phyloP scores from a whole-genome alignment of 2,797 vertebrate species.

The Yasuhikotakia modesta region DNA sequence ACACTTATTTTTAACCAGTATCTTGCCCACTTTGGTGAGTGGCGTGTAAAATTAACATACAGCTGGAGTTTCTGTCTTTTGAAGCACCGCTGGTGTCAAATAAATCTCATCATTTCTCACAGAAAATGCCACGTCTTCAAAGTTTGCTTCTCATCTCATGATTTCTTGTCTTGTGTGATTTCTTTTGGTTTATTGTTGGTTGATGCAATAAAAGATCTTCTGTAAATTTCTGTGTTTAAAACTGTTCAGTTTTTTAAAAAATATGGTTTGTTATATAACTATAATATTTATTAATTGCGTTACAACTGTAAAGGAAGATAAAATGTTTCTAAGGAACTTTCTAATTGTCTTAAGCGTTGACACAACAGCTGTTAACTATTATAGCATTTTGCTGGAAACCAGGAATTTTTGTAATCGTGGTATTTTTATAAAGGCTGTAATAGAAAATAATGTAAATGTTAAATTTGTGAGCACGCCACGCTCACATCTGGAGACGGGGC shows the following conservation, averaged over 20 bases:
- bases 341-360: neutral
- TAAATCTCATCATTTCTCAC: neutral
- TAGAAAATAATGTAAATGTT: too few relatives aligned
- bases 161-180: neutral
- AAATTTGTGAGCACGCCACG: too few relatives aligned
- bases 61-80: neutral
- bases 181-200: neutral
- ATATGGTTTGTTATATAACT: too few relatives aligned
- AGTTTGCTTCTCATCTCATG: neutral
- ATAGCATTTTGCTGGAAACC: too few relatives aligned
- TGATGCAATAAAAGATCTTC: neutral
- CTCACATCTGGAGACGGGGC: too few relatives aligned
- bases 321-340: neutral
- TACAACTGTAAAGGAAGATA: too few relatives aligned
- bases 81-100: neutral
- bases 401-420: too few relatives aligned
- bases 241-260: neutral
- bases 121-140: neutral
- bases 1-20: neutral
- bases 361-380: too few relatives aligned
- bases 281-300: too few relatives aligned
- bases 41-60: neutral
- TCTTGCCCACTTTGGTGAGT: neutral
- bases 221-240: neutral
- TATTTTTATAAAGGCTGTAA: too few relatives aligned